Base-by-base conservation (phyloP, 2,797 vertebrate genomes). In the Melanotaenia nigrans region DNA sequence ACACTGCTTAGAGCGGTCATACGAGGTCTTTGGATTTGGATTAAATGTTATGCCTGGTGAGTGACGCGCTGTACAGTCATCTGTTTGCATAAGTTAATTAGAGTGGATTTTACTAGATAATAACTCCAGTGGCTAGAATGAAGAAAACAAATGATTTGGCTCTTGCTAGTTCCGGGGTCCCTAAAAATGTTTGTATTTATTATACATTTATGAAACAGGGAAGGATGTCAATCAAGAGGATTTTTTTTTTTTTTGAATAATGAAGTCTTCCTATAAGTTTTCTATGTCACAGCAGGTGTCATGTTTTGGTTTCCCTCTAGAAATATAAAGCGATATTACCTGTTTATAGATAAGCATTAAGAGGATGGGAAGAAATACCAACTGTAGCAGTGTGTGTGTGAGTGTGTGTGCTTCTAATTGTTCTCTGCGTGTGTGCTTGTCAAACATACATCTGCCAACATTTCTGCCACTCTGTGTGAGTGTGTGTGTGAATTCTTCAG, bases 401-500 rank as follows among this genome's bases (percentile, higher is more conserved):
- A 71, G 66, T 71, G 76, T 65, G 47, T 40, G 32, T 56, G 53
- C 45, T 78, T 73, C 40, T 63, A 70, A 64, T 77, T 64, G 60
- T 56, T 47, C 59, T 80, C 20, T 69, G 57, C 70, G 33, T 13
- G 28, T 78, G 70, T 74, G 73, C 42, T 58, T 66, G 56, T 71
- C 78, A 79, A 70, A 72, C 68, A 71, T 24, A 61, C 75, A 69
- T 71, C 67, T 60, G 65, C 71, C 68, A 68, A 58, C 55, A 47
- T 54, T 64, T 61, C 25, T 75, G 54, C 60, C 30, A 32, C 11
- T 62, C n/a, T 65, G 65, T 42, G 28, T 49, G 45, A 9, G 20
- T 47, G 20, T 20, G 16, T 45, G 42, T 45, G 42, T 70, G 81
- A 85, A 85, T 82, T 64, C 85, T 85, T 92, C 88, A 91, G 92